Percentiles rank a stretch among this genome's conserved stretches.
phyloP scores from a whole-genome alignment of 2,888 invertebrate species.

The Aspidiotus destructor region DNA sequence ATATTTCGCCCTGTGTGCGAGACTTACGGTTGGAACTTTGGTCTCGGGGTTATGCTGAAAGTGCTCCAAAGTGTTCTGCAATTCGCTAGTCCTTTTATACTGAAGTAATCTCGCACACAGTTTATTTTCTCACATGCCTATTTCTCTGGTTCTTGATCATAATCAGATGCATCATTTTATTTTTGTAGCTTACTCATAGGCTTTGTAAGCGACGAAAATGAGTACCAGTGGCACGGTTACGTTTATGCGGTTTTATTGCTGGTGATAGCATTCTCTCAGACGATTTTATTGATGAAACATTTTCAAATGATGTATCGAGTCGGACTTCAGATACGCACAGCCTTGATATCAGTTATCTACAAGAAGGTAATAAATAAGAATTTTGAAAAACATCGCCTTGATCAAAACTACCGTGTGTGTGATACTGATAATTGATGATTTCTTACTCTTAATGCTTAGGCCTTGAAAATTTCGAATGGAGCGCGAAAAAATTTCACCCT shows the following conservation, averaged over 20 bases:
- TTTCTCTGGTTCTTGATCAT: too few relatives aligned
- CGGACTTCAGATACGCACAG: conserved; percentile 50
- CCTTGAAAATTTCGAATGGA: conserved; percentile 42
- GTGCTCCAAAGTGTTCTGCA: conserved; percentile 70
- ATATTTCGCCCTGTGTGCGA: conserved; percentile 72
- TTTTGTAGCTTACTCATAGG: too few relatives aligned
- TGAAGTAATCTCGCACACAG: conserved; percentile 52
- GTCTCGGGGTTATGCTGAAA: conserved; percentile 77
- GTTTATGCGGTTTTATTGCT: conserved; percentile 49
- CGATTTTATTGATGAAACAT: conserved; percentile 49
- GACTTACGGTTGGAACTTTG: conserved; percentile 77
- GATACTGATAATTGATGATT: too few relatives aligned
- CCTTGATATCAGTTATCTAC: conserved; percentile 49
- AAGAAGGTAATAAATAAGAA: conserved; percentile 41
- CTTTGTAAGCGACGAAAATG: conserved; percentile 38
- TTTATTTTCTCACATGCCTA: too few relatives aligned
- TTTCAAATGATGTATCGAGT: conserved; percentile 48
- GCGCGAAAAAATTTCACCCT: conserved; percentile 44
- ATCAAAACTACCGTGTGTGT: too few relatives aligned
- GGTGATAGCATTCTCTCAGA: conserved; percentile 45
- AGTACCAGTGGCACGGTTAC: conserved; percentile 49
- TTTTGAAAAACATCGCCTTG: too few relatives aligned
- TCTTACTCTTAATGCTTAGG: conserved; percentile 36
- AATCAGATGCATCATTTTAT: too few relatives aligned
- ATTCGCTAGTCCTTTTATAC: conserved; percentile 81